These are phyloP conservation scores for Alethe diademata DNA, from an alignment of 2,113 vertebrate genomes.

Conservation along the genomic window DNA sequence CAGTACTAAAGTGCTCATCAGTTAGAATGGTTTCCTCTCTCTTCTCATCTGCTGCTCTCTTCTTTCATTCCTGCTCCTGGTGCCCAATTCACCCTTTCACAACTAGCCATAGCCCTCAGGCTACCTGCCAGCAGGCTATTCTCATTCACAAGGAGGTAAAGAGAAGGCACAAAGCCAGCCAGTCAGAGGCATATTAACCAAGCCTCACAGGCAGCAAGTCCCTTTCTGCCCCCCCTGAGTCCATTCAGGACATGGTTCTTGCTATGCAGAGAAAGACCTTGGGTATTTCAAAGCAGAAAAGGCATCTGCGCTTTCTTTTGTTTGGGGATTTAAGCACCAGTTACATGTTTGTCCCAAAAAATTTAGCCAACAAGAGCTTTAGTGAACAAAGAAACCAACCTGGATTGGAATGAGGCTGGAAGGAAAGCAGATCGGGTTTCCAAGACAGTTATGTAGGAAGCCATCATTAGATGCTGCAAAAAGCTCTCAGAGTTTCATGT, in stretches of 20 bases:
- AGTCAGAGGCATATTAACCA: constrained; percentile 46
- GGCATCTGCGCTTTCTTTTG: constrained; percentile 38
- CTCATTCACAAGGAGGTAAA: constrained; percentile 67
- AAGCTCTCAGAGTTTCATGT: not conserved
- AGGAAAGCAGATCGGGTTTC: not conserved
- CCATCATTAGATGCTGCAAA: not conserved
- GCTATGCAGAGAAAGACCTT: not conserved
- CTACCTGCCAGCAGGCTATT: constrained; percentile 76
- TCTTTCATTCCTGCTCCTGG: constrained; percentile 5
- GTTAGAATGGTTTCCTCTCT: not conserved
- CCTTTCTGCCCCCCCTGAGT: not conserved
- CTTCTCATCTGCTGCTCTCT: not conserved
- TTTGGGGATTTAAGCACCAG: constrained; percentile 20
- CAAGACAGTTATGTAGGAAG: not conserved
- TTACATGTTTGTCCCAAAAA: constrained; percentile 21
- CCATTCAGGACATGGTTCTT: constrained; percentile 38
- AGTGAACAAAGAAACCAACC: constrained; percentile 39
- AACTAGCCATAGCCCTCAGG: constrained; percentile 61
- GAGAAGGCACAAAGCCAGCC: constrained; percentile 65
- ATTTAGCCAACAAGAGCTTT: constrained; percentile 42
- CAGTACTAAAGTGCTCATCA: not conserved
- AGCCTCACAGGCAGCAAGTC: constrained; percentile 7
- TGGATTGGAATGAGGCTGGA: not conserved
- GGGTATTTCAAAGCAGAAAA: constrained; percentile 44
- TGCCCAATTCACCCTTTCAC: constrained; percentile 65